Evolutionary conservation across 2,113 vertebrate genomes (phyloP).

Genomic region (Micromys minutus): DNA sequence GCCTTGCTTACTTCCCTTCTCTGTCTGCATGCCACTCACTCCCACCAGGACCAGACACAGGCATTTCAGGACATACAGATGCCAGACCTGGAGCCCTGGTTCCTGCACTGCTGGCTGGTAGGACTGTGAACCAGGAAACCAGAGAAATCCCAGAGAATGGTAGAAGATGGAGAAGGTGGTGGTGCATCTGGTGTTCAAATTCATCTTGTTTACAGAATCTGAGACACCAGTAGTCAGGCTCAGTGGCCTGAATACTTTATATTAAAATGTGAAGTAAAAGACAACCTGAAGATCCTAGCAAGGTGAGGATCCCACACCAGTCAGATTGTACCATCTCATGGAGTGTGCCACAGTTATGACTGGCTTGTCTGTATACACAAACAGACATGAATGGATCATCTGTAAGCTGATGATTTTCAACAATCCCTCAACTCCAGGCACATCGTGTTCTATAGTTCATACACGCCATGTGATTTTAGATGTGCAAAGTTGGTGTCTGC

Average conservation of each 20-base stretch:
- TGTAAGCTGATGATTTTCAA: not conserved
- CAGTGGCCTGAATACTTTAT: not conserved
- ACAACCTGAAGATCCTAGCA: not conserved
- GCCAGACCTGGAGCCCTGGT: no score
- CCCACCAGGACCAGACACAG: not conserved
- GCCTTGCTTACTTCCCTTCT: not conserved
- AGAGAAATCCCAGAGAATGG: not conserved
- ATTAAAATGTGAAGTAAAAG: conserved; percentile 22
- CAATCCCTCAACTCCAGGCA: not conserved
- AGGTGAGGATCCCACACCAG: not conserved
- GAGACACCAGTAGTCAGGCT: not conserved
- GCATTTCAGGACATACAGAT: not conserved
- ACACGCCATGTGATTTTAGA: not conserved
- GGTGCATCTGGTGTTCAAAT: not conserved
- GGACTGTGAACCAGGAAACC: not conserved
- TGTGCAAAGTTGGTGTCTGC: not conserved
- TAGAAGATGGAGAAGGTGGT: not conserved
- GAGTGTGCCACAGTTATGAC: not conserved
- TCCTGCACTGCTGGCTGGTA: not conserved
- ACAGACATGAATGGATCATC: not conserved
- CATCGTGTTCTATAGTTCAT: not conserved
- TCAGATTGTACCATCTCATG: not conserved
- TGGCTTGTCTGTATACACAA: not conserved
- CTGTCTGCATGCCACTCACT: not conserved
- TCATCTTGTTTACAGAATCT: not conserved